Base-by-base conservation (phyloP, 2,888 invertebrate species). In the Dryobotodes eremita region DNA sequence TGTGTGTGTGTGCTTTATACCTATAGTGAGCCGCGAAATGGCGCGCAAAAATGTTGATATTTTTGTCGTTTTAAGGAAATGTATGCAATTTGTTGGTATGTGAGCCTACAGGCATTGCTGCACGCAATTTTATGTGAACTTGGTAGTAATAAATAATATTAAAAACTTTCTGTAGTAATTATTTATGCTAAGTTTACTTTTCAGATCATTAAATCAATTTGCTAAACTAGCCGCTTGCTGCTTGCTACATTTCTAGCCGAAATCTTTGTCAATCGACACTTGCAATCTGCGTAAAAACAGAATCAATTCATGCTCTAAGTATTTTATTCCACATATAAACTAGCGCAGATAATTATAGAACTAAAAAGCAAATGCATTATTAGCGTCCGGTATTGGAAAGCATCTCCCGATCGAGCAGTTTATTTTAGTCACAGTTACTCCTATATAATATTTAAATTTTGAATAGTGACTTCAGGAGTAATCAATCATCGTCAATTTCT, bases 351-450 rank as follows among this genome's bases (percentile, higher is more conserved):
- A 70, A 53, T 69, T 59, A 78, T 77, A 71, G 73, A 69, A 26
- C 46, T 71, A 74, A 71, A 76, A 75, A 75, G 53, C 74, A 55
- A 77, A 77, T 64, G 69, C 72, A 70, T 69, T 75, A 77, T 55
- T 73, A 80, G 77, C 84, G 70, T 68, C 84, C 84, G 77, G 62
- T 80, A 86, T 77, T 78, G 65, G 64, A 76, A 80, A 84, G 71
- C 53, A 57, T 71, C 53, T 79, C 57, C n/a, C 69, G 50, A 74
- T 74, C 75, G 72, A 83, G 69, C 64, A 71, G 75, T 85, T 86
- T 88, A 86, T 88, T 89, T 80, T 79, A 79, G 80, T 80, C 84
- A 71, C 83, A 77, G 88, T 82, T 79, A 70, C 77, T 70, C 69
- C 26, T 79, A 66, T 72, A 48, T 23, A 50, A 31, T 57, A 79